A percentile compares a stretch with the other conserved stretches of the same genome.
Conservation (phyloP, 2,888 invertebrate species). For the Pachymerium ferrugineum region DNA sequence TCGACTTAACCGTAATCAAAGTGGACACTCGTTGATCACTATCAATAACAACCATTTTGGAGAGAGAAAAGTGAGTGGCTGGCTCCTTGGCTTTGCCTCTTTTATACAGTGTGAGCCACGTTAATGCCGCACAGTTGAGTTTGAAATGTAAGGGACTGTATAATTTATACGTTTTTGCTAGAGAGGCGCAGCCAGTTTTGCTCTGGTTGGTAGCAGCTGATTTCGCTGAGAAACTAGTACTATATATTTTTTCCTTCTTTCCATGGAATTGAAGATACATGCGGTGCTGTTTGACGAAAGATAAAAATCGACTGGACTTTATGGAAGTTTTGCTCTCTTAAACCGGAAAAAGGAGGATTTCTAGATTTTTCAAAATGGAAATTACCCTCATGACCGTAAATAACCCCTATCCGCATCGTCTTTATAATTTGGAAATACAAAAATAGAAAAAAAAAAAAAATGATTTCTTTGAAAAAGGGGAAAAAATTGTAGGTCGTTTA, state of each 20-base stretch:
- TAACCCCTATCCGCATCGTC: too few relatives aligned
- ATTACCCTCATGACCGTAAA: too few relatives aligned
- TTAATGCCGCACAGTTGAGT: conserved; percentile 2
- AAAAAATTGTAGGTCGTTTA: too few relatives aligned
- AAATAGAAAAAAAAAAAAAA: too few relatives aligned
- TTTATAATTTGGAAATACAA: too few relatives aligned
- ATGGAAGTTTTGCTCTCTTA: not conserved
- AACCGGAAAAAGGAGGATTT: not conserved
- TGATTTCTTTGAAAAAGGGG: too few relatives aligned
- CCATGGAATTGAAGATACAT: not conserved
- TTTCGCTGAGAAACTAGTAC: not conserved
- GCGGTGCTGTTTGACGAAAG: not conserved
- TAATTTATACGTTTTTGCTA: conserved; percentile 16
- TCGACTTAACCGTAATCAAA: not conserved
- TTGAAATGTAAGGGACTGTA: conserved; percentile 15
- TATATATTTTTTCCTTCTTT: not conserved
- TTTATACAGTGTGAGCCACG: not conserved
- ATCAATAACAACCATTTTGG: not conserved
- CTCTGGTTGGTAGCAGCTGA: not conserved
- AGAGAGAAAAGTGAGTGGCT: too few relatives aligned
- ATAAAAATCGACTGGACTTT: conserved; percentile 15
- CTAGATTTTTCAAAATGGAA: too few relatives aligned
- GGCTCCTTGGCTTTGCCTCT: too few relatives aligned
- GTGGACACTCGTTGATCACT: not conserved
- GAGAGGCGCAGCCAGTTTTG: not conserved